Base-by-base conservation (phyloP, 2,888 invertebrate species). In the Ectobius pallidus region DNA sequence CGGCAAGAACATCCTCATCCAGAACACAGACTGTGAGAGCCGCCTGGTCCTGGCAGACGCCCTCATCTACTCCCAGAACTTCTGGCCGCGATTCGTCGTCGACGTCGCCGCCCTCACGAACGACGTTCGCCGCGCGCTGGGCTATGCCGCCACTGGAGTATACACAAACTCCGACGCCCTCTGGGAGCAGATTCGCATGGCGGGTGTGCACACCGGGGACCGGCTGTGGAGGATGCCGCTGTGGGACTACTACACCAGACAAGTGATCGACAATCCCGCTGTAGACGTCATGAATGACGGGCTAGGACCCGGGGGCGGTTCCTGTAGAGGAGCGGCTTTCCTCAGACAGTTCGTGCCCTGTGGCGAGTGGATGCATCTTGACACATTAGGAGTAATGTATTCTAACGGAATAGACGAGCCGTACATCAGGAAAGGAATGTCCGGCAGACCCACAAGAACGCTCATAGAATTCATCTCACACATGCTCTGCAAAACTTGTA, bases 371-470 rank as follows among this genome's bases (percentile, higher is more conserved):
- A n/a, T n/a, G n/a, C n/a, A n/a, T n/a, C n/a, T n/a, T n/a, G n/a
- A n/a, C n/a, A n/a, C n/a, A n/a, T n/a, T n/a, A n/a, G n/a, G n/a
- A n/a, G 91, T 92, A 4, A 90, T 90, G 90, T 86, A 86, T 25
- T 84, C 87, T 73, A 84, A 83, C 77, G 92, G 91, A 42, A 87
- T 87, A 20, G 87, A 89, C 74, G 87, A 85, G 75, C 83, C 87
- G 0, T 91, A 91, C 78, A 81, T 91, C 46, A 81, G 85, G 1
- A 82, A 84, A 61, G 91, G 91, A 18, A 91, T 91, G 91, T 88
- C 91, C 30, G 92, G 92, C n/a, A 84, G 92, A n/a, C 92, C 92
- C 3, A 91, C 92, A 0, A 83, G 92, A 69, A 92, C 92, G 0
- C 79, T 93, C n/a, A 88, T 92, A 4, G 90, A 92, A 79, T 87